Evolutionary conservation across 2,113 vertebrate species (phyloP), one percentile per base, ranked within the genome.

Genomic region (Steatornis caripensis): DNA sequence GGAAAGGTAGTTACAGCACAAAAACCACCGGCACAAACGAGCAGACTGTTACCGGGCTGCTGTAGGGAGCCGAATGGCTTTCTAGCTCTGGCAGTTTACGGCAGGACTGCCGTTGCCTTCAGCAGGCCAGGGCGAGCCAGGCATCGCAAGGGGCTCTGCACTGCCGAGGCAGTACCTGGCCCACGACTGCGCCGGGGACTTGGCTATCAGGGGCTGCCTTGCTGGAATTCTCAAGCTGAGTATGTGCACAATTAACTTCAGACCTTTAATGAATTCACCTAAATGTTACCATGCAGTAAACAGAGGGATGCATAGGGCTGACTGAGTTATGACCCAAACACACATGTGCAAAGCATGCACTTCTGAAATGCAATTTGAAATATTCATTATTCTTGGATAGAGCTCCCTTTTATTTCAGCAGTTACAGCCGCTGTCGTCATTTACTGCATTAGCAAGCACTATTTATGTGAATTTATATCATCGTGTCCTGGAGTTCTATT

Each of bases 341-440:
- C 78, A 77, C 93, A 81, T 34, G 90, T 94, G 95, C 96, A 94
- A 89, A 94, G 88, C 78, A 80, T 62, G 89, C 82, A 46, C 68
- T 88, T 91, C 84, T 90, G 95, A 91, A 94, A 87, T 53, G 70
- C 75, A 94, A 74, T 16, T 55, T 89, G 93, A 97, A 96, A 70
- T 94, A 89, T 51, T 91, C 86, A 78, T 79, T 91, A 79, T 90
- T 95, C 91, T 95, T 89, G 95, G 95, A 97, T 36, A 95, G 89
- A 45, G 93, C 89, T 97, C 94, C 70, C 86, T 87, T 79, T 90
- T 94, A 97, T 96, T 41, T 80, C 97, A 90, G 94, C 90, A 65
- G 82, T 84, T 87, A 32, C 18, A 68, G 98, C 97, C 98, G 97
- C 97, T 97, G 97, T 86, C 89, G 18, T 93, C 92, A 69, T 95